phyloP scores from a whole-genome alignment of 1,140 invertebrate genomes.

The Thrips palmi region DNA sequence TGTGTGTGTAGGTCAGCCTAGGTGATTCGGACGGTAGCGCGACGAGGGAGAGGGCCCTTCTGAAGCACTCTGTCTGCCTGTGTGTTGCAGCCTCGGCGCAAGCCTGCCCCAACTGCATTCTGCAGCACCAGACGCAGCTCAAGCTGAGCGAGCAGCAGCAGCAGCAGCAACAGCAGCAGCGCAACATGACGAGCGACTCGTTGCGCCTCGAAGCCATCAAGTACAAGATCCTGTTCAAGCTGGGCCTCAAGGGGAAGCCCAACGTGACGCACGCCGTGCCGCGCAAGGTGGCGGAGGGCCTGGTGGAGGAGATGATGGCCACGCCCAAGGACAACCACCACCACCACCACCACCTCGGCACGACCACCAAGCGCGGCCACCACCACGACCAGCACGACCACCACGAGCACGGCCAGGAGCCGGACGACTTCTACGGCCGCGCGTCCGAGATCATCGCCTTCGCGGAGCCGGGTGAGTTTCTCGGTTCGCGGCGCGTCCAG shows the following conservation, averaged over 20 bases:
- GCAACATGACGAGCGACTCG: slow-evolving; percentile 29
- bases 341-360: slow-evolving; percentile 12
- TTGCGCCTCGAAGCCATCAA: slow-evolving; percentile 55
- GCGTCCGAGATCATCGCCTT: slow-evolving; percentile 68
- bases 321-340: slow-evolving; percentile 32
- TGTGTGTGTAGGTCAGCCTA: background rate
- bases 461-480: slow-evolving; percentile 50
- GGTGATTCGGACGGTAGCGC: background rate
- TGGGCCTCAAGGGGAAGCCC: slow-evolving; percentile 44
- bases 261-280: slow-evolving; percentile 44
- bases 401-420: slow-evolving; percentile 28
- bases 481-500: too few species aligned
- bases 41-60: background rate
- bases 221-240: slow-evolving; percentile 51
- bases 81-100: slow-evolving; percentile 2
- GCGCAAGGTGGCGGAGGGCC: slow-evolving; percentile 36
- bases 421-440: slow-evolving; percentile 55
- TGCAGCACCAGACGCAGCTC: slow-evolving; percentile 4
- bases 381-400: slow-evolving; percentile 13
- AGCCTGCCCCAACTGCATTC: slow-evolving; percentile 10
- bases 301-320: slow-evolving; percentile 47
- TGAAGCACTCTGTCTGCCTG: slow-evolving; percentile 4
- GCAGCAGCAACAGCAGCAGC: slow-evolving; percentile 12
- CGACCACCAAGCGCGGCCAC: slow-evolving; percentile 13
- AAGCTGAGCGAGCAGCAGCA: slow-evolving; percentile 1